Evolutionary conservation across 92 coral and sea anemone genomes (phyloP).

Genomic region (Chrysogorgia sp.): DNA sequence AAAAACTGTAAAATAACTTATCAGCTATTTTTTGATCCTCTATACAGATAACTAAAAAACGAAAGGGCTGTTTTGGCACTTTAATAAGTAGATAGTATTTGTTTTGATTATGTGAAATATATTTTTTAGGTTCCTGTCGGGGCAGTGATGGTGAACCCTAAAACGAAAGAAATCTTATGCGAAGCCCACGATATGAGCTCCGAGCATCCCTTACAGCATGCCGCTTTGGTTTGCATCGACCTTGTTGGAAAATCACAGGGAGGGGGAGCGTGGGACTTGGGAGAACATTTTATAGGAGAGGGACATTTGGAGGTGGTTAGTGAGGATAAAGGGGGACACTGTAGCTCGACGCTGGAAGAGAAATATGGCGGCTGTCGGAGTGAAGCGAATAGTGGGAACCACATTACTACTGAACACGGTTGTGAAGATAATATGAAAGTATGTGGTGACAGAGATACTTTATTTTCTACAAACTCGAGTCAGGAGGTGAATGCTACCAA

Average conservation of each 20-base stretch:
- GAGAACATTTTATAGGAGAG: constrained; percentile 8
- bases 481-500: not conserved
- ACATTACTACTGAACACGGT: not conserved
- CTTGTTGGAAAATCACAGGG: constrained; percentile 82
- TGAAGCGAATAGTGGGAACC: not conserved
- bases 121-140: constrained; percentile 70
- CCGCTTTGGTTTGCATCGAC: constrained; percentile 89
- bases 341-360: not conserved
- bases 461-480: not conserved
- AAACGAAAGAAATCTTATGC: constrained; percentile 63
- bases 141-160: constrained; percentile 81
- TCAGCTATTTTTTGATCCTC: no score
- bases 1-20: no score
- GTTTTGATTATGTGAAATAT: no score
- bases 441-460: not conserved
- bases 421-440: not conserved
- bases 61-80: no score
- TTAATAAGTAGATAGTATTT: not conserved
- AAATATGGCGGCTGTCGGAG: not conserved
- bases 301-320: not conserved
- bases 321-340: not conserved
- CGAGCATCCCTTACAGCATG: constrained; percentile 90
- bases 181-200: constrained; percentile 72
- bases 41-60: no score
- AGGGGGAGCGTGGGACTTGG: constrained; percentile 86